A percentile compares a stretch with the other conserved stretches of the same genome.
Conservation (phyloP, 2,797 vertebrate species). For the Rhabdophis nuchalis region DNA sequence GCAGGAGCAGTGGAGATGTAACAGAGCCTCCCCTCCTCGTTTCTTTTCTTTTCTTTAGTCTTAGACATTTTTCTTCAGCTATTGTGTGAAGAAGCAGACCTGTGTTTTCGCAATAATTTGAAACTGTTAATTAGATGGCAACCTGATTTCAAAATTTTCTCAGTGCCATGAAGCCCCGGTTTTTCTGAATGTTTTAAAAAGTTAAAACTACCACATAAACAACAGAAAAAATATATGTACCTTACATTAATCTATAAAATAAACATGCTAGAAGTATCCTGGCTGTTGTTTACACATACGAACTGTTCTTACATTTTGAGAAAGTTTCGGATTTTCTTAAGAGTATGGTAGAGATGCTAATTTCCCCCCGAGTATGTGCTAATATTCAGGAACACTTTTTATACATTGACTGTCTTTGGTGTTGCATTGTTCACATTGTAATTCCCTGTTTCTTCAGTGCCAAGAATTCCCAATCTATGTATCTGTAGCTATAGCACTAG, state of each 20-base stretch:
- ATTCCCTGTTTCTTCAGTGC: not conserved
- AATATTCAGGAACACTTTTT: conserved; percentile 37
- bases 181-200: conserved; percentile 46
- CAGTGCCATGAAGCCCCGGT: conserved; percentile 42
- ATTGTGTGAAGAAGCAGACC: not conserved
- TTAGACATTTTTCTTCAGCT: not conserved
- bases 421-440: not conserved
- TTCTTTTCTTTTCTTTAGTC: not conserved
- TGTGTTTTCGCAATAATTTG: not conserved
- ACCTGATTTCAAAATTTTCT: conserved; percentile 54
- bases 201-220: not conserved
- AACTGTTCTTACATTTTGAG: not conserved
- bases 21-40: not conserved
- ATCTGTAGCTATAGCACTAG: not conserved
- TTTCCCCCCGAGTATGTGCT: not conserved
- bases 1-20: not conserved
- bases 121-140: conserved; percentile 59
- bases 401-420: not conserved
- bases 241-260: conserved; percentile 14
- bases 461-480: not conserved
- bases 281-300: not conserved
- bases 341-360: not conserved
- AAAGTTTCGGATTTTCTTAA: not conserved
- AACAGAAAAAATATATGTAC: not conserved
- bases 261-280: not conserved